A percentile compares a stretch with the other conserved stretches of the same genome.
These are phyloP conservation scores for Drosophila conformis DNA, from an alignment of 2,888 invertebrate species.

Conservation along the genomic window DNA sequence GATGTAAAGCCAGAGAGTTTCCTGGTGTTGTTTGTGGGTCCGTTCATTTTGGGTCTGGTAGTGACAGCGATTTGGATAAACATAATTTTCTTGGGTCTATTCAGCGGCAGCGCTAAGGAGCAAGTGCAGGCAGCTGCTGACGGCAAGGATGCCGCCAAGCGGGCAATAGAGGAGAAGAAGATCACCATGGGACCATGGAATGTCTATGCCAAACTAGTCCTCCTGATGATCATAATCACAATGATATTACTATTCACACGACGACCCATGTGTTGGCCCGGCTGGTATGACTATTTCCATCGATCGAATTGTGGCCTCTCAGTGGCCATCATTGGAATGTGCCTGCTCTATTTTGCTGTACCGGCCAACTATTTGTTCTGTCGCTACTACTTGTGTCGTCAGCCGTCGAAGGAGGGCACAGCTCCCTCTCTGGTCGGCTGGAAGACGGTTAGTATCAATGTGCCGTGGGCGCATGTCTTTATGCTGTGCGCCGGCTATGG, in stretches of 20 bases:
- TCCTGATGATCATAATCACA: conserved; percentile 8
- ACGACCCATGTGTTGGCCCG: background rate
- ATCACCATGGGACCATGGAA: conserved; percentile 38
- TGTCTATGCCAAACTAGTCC: background rate
- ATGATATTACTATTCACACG: conserved; percentile 11
- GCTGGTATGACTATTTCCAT: conserved; percentile 14
- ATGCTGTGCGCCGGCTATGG: conserved; percentile 45
- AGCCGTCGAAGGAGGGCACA: conserved; percentile 23
- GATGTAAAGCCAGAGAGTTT: background rate
- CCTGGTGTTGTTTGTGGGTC: background rate
- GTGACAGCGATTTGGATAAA: conserved; percentile 52
- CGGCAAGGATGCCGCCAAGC: background rate
- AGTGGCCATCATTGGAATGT: conserved; percentile 16
- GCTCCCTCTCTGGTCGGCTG: conserved; percentile 50
- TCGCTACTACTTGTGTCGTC: conserved; percentile 54
- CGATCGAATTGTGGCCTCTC: conserved; percentile 15
- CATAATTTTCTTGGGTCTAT: conserved; percentile 44
- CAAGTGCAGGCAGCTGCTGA: conserved; percentile 1
- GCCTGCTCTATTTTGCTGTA: conserved; percentile 33
- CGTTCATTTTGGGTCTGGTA: conserved; percentile 28
- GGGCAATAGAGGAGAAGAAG: conserved; percentile 21
- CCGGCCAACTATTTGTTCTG: conserved; percentile 59
- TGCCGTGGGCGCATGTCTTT: conserved; percentile 58
- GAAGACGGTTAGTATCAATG: conserved; percentile 35
- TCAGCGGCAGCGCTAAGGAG: conserved; percentile 10